Evolutionary conservation across 1,140 invertebrate genomes (phyloP).

Genomic region (Acromyrmex echinatior): DNA sequence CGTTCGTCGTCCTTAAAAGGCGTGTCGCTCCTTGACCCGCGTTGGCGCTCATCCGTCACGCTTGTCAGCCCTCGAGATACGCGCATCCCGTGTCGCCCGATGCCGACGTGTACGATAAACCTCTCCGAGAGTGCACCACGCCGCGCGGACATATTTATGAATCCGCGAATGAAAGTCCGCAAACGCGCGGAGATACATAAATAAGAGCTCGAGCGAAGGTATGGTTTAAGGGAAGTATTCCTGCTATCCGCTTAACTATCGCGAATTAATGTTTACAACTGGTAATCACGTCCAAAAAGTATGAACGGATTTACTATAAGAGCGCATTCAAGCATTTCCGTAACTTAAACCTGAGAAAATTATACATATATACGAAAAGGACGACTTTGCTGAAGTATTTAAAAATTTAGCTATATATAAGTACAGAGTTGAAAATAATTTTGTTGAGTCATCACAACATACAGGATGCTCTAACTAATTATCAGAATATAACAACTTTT

Average conservation of each 20-base stretch:
- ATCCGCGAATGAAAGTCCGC: conserved; percentile 47
- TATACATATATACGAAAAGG: too few relatives aligned
- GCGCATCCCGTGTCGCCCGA: conserved; percentile 57
- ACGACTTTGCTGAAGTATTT: too few relatives aligned
- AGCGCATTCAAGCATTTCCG: background rate
- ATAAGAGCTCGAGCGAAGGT: conserved; percentile 34
- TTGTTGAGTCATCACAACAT: too few relatives aligned
- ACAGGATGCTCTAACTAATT: too few relatives aligned
- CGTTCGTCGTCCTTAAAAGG: conserved; percentile 66
- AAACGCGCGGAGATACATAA: conserved; percentile 20
- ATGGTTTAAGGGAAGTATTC: conserved; percentile 10
- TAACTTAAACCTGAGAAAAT: background rate
- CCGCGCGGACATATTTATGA: conserved; percentile 67
- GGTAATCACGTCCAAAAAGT: conserved; percentile 2
- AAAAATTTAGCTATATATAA: too few relatives aligned
- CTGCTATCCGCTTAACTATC: background rate
- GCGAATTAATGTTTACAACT: background rate
- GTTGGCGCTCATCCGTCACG: conserved; percentile 71
- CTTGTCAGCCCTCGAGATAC: conserved; percentile 69
- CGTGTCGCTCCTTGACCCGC: conserved; percentile 71
- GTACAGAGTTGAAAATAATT: too few relatives aligned
- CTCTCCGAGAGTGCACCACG: conserved; percentile 47
- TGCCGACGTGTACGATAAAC: conserved; percentile 42
- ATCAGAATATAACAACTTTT: too few relatives aligned
- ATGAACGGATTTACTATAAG: background rate